Conservation (phyloP, 2,888 invertebrate genomes). For the Himalopsyche tibetana region DNA sequence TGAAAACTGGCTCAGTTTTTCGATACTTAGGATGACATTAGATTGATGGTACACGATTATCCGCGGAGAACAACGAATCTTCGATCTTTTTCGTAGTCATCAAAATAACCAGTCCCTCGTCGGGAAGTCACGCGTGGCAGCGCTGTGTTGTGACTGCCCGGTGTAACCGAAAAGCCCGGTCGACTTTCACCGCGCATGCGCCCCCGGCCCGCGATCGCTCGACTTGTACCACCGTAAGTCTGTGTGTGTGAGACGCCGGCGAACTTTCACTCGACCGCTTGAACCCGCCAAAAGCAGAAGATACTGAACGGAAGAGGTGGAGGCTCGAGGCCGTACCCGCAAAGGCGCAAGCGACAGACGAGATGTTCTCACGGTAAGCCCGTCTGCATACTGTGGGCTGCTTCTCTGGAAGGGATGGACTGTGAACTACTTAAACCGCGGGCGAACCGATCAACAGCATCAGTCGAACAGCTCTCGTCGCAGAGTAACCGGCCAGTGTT, state of each 20-base stretch:
- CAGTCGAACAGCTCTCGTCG: slow-evolving; percentile 61
- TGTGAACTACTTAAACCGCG: slow-evolving; percentile 51
- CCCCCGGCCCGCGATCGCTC: slow-evolving; percentile 11
- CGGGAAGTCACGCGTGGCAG: slow-evolving; percentile 45
- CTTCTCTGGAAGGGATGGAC: slow-evolving; percentile 55
- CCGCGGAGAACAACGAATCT: neutral
- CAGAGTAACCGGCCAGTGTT: slow-evolving; percentile 59
- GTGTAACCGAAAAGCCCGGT: slow-evolving; percentile 45
- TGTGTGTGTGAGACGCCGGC: slow-evolving; percentile 50
- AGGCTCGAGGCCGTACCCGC: slow-evolving; percentile 42
- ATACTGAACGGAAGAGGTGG: slow-evolving; percentile 46
- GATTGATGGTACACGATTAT: neutral
- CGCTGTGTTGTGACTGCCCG: slow-evolving; percentile 32
- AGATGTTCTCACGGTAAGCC: slow-evolving; percentile 55
- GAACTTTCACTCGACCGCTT: slow-evolving; percentile 65
- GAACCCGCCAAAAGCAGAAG: slow-evolving; percentile 60
- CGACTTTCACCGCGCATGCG: slow-evolving; percentile 48
- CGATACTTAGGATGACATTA: neutral
- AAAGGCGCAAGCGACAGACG: slow-evolving; percentile 39
- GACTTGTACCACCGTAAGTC: slow-evolving; percentile 37
- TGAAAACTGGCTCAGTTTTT: neutral
- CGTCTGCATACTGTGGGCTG: slow-evolving; percentile 49
- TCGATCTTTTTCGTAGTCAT: neutral
- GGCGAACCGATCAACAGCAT: slow-evolving; percentile 55
- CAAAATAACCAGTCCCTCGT: slow-evolving; percentile 22